Evolutionary conservation across 1,140 invertebrate genomes (phyloP), one percentile per base, ranked within the genome.

Genomic region (Galleria mellonella): DNA sequence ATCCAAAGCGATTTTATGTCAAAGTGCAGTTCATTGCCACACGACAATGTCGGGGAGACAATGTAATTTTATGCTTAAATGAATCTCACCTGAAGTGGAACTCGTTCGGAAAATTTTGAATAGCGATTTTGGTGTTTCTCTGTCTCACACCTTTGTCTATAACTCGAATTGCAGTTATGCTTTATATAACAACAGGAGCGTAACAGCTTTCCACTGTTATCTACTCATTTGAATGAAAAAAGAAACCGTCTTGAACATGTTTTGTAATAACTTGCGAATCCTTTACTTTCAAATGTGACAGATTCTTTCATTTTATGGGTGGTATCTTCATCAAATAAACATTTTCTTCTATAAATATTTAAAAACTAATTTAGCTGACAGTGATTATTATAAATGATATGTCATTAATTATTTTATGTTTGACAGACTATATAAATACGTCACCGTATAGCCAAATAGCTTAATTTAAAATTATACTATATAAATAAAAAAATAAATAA

Each of bases 61-160:
- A 84, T 83, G 78, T 83, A 85, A 85, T 85, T 85, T 83, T 83
- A 85, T 83, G 81, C 64, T 83, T 51, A 81, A 84, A 79, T 77
- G 76, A 76, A 69, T 55, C 66, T 83, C 70, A 67, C 59, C 52
- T 74, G 63, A 75, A 81, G 74, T 84, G 76, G 81, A 84, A 83
- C 78, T 72, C 62, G 64, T 47, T 81, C 63, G 67, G 72, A 71
- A 77, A 84, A 83, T 77, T 76, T 79, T 83, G 67, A 84, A 84
- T 84, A 62, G 77, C 71, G 72, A 78, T 65, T 73, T 79, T 65
- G 67, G 68, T 71, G 54, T 57, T 60, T 51, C 53, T 65, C 64
- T 61, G 54, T 64, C 64, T 55, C 54, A 48, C 42, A 53, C 66
- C 70, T 81, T 83, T 82, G 79, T 79, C 57, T 79, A 54, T 60